phyloP scores from a whole-genome alignment of 2,113 vertebrate species.

The Ciconia stormi region DNA sequence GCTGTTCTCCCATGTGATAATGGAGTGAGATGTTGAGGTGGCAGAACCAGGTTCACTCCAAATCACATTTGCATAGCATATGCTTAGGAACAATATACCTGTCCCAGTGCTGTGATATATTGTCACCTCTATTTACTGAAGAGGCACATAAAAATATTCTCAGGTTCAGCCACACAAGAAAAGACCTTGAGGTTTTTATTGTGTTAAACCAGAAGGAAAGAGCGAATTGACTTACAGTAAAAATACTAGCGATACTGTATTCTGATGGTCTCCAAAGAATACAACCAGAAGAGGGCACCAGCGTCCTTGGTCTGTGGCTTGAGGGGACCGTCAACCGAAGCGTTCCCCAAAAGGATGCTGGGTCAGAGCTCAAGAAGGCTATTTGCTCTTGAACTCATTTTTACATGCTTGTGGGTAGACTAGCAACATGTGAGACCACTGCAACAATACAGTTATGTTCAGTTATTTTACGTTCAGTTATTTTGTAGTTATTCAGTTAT shows the following conservation, averaged over 20 bases:
- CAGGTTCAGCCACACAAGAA: background rate
- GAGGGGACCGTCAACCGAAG: background rate
- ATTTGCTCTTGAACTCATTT: background rate
- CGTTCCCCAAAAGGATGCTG: background rate
- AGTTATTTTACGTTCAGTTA: background rate
- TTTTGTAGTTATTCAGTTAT: no score
- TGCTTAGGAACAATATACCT: background rate
- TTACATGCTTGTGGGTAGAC: background rate
- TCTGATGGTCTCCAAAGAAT: background rate
- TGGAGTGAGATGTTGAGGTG: background rate
- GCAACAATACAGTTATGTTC: background rate
- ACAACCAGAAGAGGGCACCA: slow-evolving; percentile 48
- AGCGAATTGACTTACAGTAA: fast-evolving
- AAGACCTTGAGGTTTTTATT: background rate
- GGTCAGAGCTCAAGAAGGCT: background rate
- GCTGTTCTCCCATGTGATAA: background rate
- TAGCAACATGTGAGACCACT: background rate
- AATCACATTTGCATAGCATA: background rate
- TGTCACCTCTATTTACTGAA: background rate
- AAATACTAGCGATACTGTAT: fast-evolving
- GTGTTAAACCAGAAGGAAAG: background rate
- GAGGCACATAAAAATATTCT: background rate
- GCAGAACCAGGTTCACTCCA: background rate
- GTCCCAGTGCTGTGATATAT: background rate
- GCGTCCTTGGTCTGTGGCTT: background rate